Evolutionary conservation across 1,140 invertebrate species (phyloP).

Genomic region (Frieseomelitta varia): DNA sequence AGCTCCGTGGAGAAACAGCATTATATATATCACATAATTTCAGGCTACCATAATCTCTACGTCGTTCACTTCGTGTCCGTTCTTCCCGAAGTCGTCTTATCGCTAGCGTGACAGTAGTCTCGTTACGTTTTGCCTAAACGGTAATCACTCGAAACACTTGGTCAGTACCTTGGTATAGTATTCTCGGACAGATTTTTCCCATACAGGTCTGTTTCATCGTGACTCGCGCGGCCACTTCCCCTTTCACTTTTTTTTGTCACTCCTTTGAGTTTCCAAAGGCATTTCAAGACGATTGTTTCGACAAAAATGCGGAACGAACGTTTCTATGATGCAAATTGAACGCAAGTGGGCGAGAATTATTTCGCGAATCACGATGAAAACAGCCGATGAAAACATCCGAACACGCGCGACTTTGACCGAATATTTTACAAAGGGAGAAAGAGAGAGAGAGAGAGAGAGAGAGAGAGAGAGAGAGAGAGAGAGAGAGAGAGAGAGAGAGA

Average conservation of each 20-base stretch:
- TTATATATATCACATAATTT: slow-evolving; percentile 79
- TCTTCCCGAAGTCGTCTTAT: slow-evolving; percentile 33
- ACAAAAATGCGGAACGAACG: no score
- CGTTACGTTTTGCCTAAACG: slow-evolving; percentile 52
- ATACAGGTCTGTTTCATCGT: neutral
- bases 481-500: neutral
- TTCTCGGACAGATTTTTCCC: neutral
- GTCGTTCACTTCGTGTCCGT: slow-evolving; percentile 26
- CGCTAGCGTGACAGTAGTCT: slow-evolving; percentile 51
- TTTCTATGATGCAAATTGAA: no score
- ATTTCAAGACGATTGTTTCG: no score
- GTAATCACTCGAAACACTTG: slow-evolving; percentile 58
- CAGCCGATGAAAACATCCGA: neutral
- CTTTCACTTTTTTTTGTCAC: no score
- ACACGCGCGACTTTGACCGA: slow-evolving; percentile 11
- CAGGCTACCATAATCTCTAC: slow-evolving; percentile 72
- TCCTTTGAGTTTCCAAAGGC: no score
- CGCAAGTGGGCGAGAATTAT: no score
- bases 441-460: slow-evolving; percentile 15
- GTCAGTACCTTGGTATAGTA: slow-evolving; percentile 60
- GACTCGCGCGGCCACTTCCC: no score
- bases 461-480: slow-evolving; percentile 12
- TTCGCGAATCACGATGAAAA: neutral
- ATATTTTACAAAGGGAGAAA: slow-evolving; percentile 29
- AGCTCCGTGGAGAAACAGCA: slow-evolving; percentile 79